Conservation (phyloP, 2,888 invertebrate species). For the Hemistola chrysoprasaria region DNA sequence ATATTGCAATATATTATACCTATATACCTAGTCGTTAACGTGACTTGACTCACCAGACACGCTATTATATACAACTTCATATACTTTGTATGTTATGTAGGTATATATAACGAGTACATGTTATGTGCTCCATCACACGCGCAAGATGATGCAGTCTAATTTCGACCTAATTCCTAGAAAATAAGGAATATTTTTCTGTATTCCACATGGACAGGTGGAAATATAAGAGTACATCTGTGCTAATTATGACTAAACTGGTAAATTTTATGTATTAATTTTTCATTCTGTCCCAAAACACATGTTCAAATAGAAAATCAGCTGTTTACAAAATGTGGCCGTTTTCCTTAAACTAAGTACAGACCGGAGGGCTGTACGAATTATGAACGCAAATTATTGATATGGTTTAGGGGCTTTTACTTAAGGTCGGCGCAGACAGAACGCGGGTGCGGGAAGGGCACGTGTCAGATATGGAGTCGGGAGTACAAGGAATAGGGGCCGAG, state of each 20-base stretch:
- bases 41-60: slow-evolving; percentile 17
- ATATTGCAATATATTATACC: background rate
- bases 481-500: no score
- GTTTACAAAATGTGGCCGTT: slow-evolving; percentile 22
- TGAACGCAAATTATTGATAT: no score
- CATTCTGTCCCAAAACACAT: slow-evolving; percentile 5
- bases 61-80: background rate
- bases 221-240: slow-evolving; percentile 24
- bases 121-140: slow-evolving; percentile 28
- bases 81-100: background rate
- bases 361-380: no score
- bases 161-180: slow-evolving; percentile 2
- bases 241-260: slow-evolving; percentile 18
- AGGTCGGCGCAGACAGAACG: no score
- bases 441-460: no score
- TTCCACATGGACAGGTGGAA: slow-evolving; percentile 9
- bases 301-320: slow-evolving; percentile 23
- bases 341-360: no score
- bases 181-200: slow-evolving; percentile 1
- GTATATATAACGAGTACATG: slow-evolving; percentile 1
- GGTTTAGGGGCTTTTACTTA: no score
- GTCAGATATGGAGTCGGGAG: no score
- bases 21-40: slow-evolving; percentile 7
- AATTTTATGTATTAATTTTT: slow-evolving; percentile 21
- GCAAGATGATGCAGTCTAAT: slow-evolving; percentile 11